phyloP scores from a whole-genome alignment of 2,888 invertebrate species.

The Lasioglossum malachurum region DNA sequence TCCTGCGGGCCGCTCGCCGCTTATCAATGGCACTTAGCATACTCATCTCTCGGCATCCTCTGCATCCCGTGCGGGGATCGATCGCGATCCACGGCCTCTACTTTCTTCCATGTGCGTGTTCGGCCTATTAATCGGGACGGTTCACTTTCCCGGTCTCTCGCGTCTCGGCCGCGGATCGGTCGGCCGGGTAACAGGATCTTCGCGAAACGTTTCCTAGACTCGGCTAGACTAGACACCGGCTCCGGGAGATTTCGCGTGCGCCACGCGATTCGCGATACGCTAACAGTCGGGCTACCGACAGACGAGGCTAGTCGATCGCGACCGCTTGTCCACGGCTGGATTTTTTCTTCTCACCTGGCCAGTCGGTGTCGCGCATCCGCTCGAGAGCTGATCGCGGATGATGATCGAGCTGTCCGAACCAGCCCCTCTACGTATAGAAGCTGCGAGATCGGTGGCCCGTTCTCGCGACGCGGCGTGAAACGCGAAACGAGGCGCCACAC shows the following conservation, averaged over 20 bases:
- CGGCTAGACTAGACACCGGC: conserved; percentile 22
- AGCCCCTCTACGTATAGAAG: background rate
- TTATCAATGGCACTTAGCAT: conserved; percentile 8
- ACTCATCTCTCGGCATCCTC: background rate
- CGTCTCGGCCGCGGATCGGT: conserved; percentile 60
- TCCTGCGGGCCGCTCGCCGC: background rate
- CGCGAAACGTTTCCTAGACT: conserved; percentile 69
- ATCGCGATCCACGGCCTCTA: conserved; percentile 28
- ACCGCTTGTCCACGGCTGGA: conserved; percentile 30
- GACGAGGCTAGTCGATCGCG: conserved; percentile 15
- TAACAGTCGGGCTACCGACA: conserved; percentile 24
- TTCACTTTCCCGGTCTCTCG: conserved; percentile 75
- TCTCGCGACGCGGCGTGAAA: conserved; percentile 64
- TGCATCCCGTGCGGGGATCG: background rate
- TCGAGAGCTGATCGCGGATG: conserved; percentile 22
- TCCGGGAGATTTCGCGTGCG: conserved; percentile 67
- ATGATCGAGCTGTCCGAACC: background rate
- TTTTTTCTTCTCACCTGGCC: conserved; percentile 14
- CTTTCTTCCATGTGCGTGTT: conserved; percentile 53
- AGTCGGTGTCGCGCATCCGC: background rate
- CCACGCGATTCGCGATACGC: conserved; percentile 63
- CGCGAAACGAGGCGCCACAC: conserved; percentile 73
- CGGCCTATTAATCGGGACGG: conserved; percentile 66
- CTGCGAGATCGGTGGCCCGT: conserved; percentile 19
- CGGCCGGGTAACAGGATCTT: conserved; percentile 77